Evolutionary conservation across 2,888 invertebrate species (phyloP), one percentile per base, ranked within the genome.

Genomic region (Caenorhabditis sinica): DNA sequence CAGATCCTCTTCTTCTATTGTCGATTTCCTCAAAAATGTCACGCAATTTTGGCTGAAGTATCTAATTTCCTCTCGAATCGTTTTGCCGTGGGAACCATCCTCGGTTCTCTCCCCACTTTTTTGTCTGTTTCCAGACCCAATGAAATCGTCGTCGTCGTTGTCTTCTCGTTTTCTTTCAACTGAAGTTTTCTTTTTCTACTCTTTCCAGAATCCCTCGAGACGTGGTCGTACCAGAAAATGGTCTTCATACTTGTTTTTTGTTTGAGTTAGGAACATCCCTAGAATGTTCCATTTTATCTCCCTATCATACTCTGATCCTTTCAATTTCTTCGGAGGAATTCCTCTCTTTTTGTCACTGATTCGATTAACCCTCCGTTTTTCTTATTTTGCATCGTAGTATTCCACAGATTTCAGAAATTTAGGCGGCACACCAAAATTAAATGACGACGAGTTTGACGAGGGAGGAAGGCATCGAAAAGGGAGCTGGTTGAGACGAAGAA

Each of bases 41-140:
- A 69, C 69, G 69, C 69, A 56, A 69, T 56, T 56, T 56, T 11
- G 33, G n/a, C 13, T 43, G 17, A 56, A 69, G 69, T 69, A 69
- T 69, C 69, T 40, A 53, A 69, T 69, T 69, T 69, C 69, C 17
- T 25, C 36, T 49, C 45, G 23, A 68, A 69, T 68, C 68, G 68
- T 68, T 36, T 51, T 30, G 68, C 40, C 69, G 69, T 69, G 69
- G 69, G 69, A 69, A 69, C 56, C 56, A 69, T 69, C 56, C 56
- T 30, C 30, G 15, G 15, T 23, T 33, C 13, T 13, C 43, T 15
- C 23, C 66, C n/a, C 23, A 4, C 13, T 17, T 56, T 56, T 69
- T 56, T 36, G 23, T 28, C 33, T 40, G 2, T 56, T 69, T 69
- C 28, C 56, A 69, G 69, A 56, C 28, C 51, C 69, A 40, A 40